Base-by-base conservation (phyloP, 2,113 vertebrate species). In the Numida meleagris region DNA sequence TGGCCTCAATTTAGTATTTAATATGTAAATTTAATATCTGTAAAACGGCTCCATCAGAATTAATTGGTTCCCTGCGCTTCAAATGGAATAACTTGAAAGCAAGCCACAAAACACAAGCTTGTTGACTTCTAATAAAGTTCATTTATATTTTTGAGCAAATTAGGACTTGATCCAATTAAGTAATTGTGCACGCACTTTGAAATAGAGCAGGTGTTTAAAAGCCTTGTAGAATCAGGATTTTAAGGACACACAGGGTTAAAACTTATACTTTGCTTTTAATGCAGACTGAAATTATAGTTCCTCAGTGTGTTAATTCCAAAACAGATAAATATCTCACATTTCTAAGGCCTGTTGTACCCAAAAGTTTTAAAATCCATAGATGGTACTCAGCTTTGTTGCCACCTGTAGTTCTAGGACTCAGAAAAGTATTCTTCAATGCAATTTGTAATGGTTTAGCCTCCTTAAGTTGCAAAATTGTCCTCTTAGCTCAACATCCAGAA, bases 1-100 rank as follows among this genome's bases (percentile, higher is more conserved):
- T 88, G 55, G 21, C n/a, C 57, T 91, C 73, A 80, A 43, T 83
- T 93, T 94, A 62, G 18, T 78, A 31, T 48, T 92, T 78, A 78
- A 83, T 70, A 96, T 91, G 73, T 74, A 94, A 95, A 87, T 82
- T 65, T 86, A 93, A 57, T 96, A 86, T 88, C 72, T 93, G 34
- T 93, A 78, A 75, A 89, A 78, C 50, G 91, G 59, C 5, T 93
- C 20, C 43, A 58, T 70, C 0, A 5, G 72, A 96, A 94, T 92
- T 95, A 96, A 94, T 82, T 86, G 43, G n/a, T 92, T 95, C 33
- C 50, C 16, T 63, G 38, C 68, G 31, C 66, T 88, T 91, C 65
- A 95, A 81, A 92, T 90, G n/a, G 90, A 93, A 68, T 83, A 88
- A 82, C 43, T 75, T 92, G 78, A 94, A 95, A 91, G 78, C 59